These are phyloP conservation scores for Porites cylindrica DNA, from an alignment of 92 coral and sea anemone genomes.

Conservation along the genomic window DNA sequence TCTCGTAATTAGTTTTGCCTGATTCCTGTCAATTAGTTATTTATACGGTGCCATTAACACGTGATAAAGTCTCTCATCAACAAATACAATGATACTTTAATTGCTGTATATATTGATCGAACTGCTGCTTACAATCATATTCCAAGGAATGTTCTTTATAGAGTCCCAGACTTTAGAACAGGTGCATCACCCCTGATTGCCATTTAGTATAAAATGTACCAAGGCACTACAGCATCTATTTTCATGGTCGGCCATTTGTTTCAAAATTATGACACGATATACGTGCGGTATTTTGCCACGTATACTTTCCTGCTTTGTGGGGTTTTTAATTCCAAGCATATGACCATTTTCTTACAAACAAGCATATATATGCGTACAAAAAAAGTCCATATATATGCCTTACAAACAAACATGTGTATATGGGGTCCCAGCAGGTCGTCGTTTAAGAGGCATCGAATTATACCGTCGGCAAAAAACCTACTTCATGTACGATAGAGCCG, in stretches of 20 bases:
- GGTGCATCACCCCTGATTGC: conserved; percentile 33
- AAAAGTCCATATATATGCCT: no score
- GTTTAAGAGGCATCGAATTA: no score
- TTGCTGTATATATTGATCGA: conserved; percentile 25
- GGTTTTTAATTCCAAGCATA: no score
- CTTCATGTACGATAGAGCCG: no score
- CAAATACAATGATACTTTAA: background rate
- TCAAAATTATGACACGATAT: background rate
- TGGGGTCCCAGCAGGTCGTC: no score
- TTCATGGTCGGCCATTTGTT: background rate
- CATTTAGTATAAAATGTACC: conserved; percentile 30
- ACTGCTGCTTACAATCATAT: conserved; percentile 58
- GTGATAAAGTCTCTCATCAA: conserved; percentile 13
- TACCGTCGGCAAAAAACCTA: no score
- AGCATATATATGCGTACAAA: no score
- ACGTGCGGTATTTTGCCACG: background rate
- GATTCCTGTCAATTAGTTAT: conserved; percentile 30
- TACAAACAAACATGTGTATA: no score
- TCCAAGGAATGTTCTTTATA: conserved; percentile 31
- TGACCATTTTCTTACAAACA: no score
- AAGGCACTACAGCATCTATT: conserved; percentile 19
- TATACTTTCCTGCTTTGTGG: no score
- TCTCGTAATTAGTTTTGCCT: no score
- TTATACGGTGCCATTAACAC: conserved; percentile 14
- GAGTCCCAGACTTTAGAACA: conserved; percentile 39